A percentile compares a stretch with the other conserved stretches of the same genome.
These are phyloP conservation scores for Tethya wilhelma DNA, from an alignment of 37 sponge, comb jelly and placozoan species.

Conservation along the genomic window DNA sequence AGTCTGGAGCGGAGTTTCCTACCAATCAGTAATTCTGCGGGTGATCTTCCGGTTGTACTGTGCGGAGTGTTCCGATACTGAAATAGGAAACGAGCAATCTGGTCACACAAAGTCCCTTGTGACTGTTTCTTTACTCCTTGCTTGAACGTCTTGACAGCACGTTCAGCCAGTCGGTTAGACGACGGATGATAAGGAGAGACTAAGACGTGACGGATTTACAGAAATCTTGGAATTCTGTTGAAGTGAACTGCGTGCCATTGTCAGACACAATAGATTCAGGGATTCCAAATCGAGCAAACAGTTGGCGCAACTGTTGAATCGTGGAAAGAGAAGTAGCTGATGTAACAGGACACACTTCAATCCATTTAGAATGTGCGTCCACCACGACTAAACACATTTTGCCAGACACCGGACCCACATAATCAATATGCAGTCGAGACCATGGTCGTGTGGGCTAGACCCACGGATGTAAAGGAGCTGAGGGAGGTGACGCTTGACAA, in stretches of 20 bases:
- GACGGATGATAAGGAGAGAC: conserved; percentile 29
- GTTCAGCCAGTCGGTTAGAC: conserved; percentile 41
- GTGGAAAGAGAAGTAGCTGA: neutral
- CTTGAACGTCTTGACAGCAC: conserved; percentile 37
- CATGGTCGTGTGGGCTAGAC: conserved; percentile 38
- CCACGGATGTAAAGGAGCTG: conserved; percentile 40
- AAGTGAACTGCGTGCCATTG: conserved; percentile 45
- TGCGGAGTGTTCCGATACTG: conserved; percentile 35
- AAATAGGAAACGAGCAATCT: conserved; percentile 41
- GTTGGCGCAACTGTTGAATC: conserved; percentile 11
- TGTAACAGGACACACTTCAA: conserved; percentile 21
- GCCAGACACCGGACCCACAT: conserved; percentile 39
- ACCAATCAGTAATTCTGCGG: conserved; percentile 50
- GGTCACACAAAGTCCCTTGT: neutral
- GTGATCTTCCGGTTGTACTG: conserved; percentile 30
- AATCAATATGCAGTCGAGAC: conserved; percentile 38
- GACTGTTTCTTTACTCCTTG: conserved; percentile 32
- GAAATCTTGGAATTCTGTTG: conserved; percentile 39
- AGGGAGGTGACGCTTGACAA: neutral
- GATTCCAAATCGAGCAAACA: conserved; percentile 33
- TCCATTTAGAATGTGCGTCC: conserved; percentile 57
- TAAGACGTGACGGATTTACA: conserved; percentile 2
- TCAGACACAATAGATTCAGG: conserved; percentile 36
- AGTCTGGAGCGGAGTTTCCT: conserved; percentile 27
- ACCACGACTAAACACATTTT: conserved; percentile 42